Percentiles rank a stretch among this genome's conserved stretches.
These are phyloP conservation scores for Campylorhamphus procurvoides DNA, from an alignment of 2,113 vertebrate species.

Conservation along the genomic window DNA sequence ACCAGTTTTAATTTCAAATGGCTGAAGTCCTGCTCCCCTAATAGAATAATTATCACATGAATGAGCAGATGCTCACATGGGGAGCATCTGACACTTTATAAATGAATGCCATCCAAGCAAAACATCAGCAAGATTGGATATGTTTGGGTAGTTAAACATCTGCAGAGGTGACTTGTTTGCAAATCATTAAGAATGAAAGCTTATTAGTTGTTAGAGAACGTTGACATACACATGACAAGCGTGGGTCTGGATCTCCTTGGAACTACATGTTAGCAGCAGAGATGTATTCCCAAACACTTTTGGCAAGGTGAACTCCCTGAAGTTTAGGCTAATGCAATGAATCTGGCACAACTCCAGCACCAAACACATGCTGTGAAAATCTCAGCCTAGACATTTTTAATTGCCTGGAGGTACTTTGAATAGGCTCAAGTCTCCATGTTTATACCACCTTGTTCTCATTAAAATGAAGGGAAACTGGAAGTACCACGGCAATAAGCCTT, in stretches of 20 bases:
- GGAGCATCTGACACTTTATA: slow-evolving; percentile 47
- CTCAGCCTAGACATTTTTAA: not conserved
- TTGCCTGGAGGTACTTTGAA: not conserved
- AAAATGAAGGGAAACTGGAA: not conserved
- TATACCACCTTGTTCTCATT: not conserved
- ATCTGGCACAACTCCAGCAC: slow-evolving; percentile 10
- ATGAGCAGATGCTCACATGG: slow-evolving; percentile 49
- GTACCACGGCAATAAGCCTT: not conserved
- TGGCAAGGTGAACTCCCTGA: not conserved
- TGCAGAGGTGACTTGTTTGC: slow-evolving; percentile 10
- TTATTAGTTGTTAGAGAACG: not conserved
- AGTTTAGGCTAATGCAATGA: not conserved
- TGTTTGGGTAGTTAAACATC: slow-evolving; percentile 41
- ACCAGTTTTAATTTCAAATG: slow-evolving; percentile 41
- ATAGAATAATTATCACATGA: slow-evolving; percentile 55
- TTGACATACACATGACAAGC: not conserved
- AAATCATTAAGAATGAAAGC: not conserved
- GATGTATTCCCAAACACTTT: not conserved
- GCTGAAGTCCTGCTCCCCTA: slow-evolving; percentile 41
- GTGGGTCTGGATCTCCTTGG: not conserved
- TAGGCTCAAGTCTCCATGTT: not conserved
- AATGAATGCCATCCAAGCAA: slow-evolving; percentile 60
- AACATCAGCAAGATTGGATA: slow-evolving; percentile 14
- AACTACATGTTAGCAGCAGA: not conserved
- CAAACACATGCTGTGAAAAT: slow-evolving; percentile 13